Evolutionary conservation across 2,888 invertebrate genomes (phyloP).

Genomic region (Willowsia nigromaculata): DNA sequence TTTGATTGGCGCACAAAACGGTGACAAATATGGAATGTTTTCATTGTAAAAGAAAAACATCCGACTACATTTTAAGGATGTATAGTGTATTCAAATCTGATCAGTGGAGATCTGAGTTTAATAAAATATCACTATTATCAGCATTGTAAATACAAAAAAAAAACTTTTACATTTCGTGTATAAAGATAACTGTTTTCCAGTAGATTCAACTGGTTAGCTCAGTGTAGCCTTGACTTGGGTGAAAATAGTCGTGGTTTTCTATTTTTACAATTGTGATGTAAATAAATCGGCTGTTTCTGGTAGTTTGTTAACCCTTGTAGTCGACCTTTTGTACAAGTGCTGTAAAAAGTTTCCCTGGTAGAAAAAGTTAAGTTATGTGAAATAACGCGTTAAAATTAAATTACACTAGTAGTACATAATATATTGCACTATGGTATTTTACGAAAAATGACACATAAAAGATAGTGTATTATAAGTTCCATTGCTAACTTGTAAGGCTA

Average conservation of each 20-base stretch:
- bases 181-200: neutral
- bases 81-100: no score
- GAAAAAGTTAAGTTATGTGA: neutral
- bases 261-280: constrained; percentile 25
- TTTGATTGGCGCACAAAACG: neutral
- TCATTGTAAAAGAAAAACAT: neutral
- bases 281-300: neutral
- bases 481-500: no score
- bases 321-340: neutral
- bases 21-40: neutral
- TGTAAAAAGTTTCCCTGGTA: neutral
- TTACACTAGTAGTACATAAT: neutral
- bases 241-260: constrained; percentile 3
- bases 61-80: no score
- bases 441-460: neutral
- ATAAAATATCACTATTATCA: neutral
- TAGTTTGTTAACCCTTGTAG: neutral
- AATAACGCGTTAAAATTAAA: neutral
- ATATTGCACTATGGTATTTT: neutral
- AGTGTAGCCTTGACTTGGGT: neutral
- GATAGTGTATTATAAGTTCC: no score
- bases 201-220: neutral
- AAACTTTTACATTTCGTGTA: neutral
- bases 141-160: neutral
- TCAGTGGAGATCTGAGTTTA: neutral